Base-by-base conservation (phyloP, 2,888 invertebrate genomes). In the Thecocarcelia acutangulata region DNA sequence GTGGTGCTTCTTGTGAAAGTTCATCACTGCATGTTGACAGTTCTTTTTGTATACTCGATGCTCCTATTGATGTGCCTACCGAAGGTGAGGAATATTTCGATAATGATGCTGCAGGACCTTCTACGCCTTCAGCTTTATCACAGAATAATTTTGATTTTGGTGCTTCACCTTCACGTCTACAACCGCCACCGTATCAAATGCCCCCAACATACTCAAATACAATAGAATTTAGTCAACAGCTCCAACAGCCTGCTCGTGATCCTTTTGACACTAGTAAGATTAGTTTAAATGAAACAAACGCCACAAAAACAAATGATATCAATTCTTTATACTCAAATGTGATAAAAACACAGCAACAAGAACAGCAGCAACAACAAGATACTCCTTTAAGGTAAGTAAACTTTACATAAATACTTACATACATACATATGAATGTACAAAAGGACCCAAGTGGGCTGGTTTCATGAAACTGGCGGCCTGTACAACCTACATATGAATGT, bases 61-160 rank as follows among this genome's bases (percentile, higher is more conserved):
- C 94, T 84, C 95, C 95, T 0, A 95, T 95, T 68, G 95, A 95
- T 88, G 93, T 94, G 56, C 94, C 94, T 70, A 91, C 91, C 0
- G 89, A 88, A 44, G 85, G 85, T 9, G 87, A 87, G 11, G 54
- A 8, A 83, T 87, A 64, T 21, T 68, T 79, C 13, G 66, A 79
- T 37, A 72, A 64, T 13, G 66, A 81, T 6, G 85, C 2, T 6
- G 85, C 2, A 68, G 61, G 19, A 75, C 68, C 82, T 28, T 70
- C 72, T 21, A 74, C 83, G 3, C 77, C 81, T 40, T 75, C 54
- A 84, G 84, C 17, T 75, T n/a, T 46, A 9, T 83, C 40, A 85
- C 83, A 76, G 63, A 66, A 48, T 40, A 79, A 85, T 15, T 87
- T 87, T 40, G 86, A 87, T 9, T 88, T 86, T 19, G 73, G 68